Conservation (phyloP, 2,113 vertebrate genomes). For the Phalacrocorax carbo region DNA sequence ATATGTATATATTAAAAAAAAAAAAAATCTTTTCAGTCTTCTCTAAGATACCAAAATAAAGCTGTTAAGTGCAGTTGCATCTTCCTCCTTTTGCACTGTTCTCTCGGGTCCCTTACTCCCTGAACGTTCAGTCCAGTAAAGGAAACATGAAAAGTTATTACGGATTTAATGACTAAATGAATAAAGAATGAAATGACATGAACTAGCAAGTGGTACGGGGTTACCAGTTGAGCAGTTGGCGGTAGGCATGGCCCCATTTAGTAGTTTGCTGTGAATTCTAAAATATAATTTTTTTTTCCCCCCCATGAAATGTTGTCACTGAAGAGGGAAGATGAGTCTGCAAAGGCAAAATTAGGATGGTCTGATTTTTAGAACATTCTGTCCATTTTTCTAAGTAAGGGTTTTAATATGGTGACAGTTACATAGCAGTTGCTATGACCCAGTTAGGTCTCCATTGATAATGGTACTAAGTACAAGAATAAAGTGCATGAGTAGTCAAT, state of each 20-base stretch:
- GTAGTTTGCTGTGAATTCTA: neutral
- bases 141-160: neutral
- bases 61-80: neutral
- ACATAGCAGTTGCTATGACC: neutral
- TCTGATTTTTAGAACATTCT: neutral
- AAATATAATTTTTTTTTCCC: neutral
- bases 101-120: neutral
- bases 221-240: neutral
- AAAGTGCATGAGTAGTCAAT: neutral
- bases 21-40: neutral
- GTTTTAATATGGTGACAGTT: neutral
- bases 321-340: neutral
- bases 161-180: neutral
- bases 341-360: neutral
- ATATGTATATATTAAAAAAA: neutral
- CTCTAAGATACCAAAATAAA: neutral
- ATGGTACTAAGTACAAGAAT: constrained; percentile 45
- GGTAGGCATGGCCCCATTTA: neutral
- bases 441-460: neutral
- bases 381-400: neutral
- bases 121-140: neutral
- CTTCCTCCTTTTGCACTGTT: neutral
- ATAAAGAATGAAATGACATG: neutral
- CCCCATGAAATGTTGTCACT: neutral
- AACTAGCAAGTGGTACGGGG: neutral